Evolutionary conservation across 1,140 invertebrate species (phyloP), one percentile per base, ranked within the genome.

Genomic region (Drosophila bocki): DNA sequence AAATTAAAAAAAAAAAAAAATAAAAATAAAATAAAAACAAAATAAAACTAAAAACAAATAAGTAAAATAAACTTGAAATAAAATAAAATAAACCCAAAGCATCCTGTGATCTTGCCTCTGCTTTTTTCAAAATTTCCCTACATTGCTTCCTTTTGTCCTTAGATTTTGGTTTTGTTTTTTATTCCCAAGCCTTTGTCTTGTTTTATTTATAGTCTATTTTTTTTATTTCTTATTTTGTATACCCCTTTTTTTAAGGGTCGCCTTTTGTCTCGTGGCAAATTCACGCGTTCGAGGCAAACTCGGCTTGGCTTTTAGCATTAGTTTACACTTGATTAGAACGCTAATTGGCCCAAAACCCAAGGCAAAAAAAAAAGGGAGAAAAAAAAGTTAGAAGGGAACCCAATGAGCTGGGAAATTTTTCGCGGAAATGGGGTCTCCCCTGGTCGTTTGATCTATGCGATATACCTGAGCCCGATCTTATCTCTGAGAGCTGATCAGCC

Each of bases 311-410:
- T 90, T 90, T 90, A 90, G 85, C 82, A 88, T 90, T 90, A 88
- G 85, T 90, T 90, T 90, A 90, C 85, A 82, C 85, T 90, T 90
- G 86, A 90, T 90, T 90, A 90, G 85, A 91, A 82, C 85, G 82
- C 85, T 90, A 90, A 90, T 90, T 90, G 85, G 86, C 68, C 57
- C 35, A 59, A 64, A 57, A 54, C 3, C 4, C 17, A 3, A 19
- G 19, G 19, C 51, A 58, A 54, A 26, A 44, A 51, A 39, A 53
- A 53, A 0, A n/a, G n/a, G n/a, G 29, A 13, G 13, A 26, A 13
- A 26, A 9, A 41, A 26, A 42, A 45, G 62, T 63, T 13, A 22
- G 12, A 7, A 48, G 1, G 7, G 13, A 42, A 42, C 9, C 47
- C 70, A 42, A n/a, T 75, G 75, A 82, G 75, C 61, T 82, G 82